Conservation (phyloP, 2,888 invertebrate species). For the Cylindroiulus punctatus region DNA sequence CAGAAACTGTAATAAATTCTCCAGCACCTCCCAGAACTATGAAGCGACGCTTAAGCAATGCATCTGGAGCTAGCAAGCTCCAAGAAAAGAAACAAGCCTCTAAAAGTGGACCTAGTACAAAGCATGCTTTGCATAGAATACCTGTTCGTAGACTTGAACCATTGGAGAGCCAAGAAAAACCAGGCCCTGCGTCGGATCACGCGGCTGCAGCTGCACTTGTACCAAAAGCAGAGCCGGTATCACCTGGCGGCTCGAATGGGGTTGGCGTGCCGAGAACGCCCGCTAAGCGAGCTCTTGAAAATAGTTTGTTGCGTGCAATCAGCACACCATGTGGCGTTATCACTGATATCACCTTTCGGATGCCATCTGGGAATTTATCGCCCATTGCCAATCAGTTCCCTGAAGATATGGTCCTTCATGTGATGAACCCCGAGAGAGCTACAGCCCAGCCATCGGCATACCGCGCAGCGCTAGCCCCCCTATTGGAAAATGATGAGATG, state of each 20-base stretch:
- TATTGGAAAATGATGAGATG: neutral
- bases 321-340: constrained; percentile 39
- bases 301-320: constrained; percentile 5
- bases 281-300: neutral
- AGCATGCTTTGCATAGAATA: neutral
- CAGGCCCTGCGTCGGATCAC: neutral
- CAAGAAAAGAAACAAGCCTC: no score
- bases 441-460: neutral
- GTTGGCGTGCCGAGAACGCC: neutral
- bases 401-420: neutral
- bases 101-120: neutral
- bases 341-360: constrained; percentile 11
- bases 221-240: neutral
- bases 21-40: neutral
- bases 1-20: neutral
- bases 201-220: neutral
- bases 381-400: neutral
- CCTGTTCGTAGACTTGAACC: neutral
- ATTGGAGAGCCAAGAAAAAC: neutral
- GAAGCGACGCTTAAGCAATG: neutral
- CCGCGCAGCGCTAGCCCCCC: neutral
- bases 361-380: neutral
- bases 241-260: neutral
- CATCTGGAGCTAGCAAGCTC: neutral
- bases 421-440: neutral